phyloP scores from a whole-genome alignment of 2,888 invertebrate genomes.

The Heliconius charithonia region DNA sequence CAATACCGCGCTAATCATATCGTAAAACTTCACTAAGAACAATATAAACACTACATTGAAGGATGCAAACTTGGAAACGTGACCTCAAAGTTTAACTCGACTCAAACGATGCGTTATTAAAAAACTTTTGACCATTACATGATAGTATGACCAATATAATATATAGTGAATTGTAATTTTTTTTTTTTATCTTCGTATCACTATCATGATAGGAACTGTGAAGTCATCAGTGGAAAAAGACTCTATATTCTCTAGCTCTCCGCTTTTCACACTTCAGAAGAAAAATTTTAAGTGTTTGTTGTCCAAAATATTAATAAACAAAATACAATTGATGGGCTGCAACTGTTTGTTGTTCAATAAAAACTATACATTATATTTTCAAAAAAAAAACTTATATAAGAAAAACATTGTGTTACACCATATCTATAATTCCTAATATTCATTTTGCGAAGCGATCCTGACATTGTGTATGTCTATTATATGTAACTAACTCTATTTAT shows the following conservation, averaged over 20 bases:
- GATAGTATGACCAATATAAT: slow-evolving; percentile 37
- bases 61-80: slow-evolving; percentile 42
- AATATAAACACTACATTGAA: slow-evolving; percentile 33
- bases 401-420: no score
- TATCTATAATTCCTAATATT: no score
- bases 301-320: no score
- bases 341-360: no score
- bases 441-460: no score
- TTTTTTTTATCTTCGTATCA: not conserved
- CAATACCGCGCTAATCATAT: slow-evolving; percentile 1
- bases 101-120: slow-evolving; percentile 48
- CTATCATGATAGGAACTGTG: not conserved
- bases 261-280: no score
- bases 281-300: no score
- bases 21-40: slow-evolving; percentile 23
- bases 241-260: not conserved
- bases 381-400: no score
- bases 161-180: slow-evolving; percentile 31
- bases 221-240: not conserved
- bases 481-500: no score
- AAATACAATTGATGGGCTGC: no score
- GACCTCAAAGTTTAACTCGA: slow-evolving; percentile 39
- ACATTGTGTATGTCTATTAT: no score
- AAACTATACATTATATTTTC: no score
- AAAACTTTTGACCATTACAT: slow-evolving; percentile 48